phyloP scores from a whole-genome alignment of 2,797 vertebrate species.

The Propithecus deckenii region DNA sequence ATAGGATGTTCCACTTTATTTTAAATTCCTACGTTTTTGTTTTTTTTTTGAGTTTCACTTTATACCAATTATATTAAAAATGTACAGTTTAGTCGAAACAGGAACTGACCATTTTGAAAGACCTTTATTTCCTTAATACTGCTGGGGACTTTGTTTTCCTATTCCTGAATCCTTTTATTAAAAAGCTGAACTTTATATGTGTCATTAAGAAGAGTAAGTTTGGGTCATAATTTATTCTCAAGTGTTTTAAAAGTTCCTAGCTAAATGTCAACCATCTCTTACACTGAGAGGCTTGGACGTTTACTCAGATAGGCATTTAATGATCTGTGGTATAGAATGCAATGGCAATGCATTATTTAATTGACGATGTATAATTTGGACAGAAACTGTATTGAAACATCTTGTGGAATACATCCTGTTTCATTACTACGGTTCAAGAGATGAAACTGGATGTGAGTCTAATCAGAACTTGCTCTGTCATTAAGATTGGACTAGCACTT shows the following conservation, averaged over 20 bases:
- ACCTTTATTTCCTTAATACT: slow-evolving; percentile 65
- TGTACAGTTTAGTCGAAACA: slow-evolving; percentile 68
- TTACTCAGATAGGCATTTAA: neutral
- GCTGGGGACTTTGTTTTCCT: slow-evolving; percentile 42
- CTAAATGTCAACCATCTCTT: slow-evolving; percentile 49
- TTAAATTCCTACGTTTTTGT: slow-evolving; percentile 76
- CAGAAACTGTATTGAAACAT: slow-evolving; percentile 23
- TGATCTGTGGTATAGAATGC: slow-evolving; percentile 17
- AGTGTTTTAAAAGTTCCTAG: slow-evolving; percentile 69
- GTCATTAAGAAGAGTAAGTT: slow-evolving; percentile 50
- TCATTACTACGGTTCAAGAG: neutral
- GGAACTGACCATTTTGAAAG: slow-evolving; percentile 75
- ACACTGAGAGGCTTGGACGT: slow-evolving; percentile 8
- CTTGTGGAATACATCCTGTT: neutral
- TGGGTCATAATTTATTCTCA: slow-evolving; percentile 53
- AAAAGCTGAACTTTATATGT: slow-evolving; percentile 54
- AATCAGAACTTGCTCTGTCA: neutral
- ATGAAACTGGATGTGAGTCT: neutral
- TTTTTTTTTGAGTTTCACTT: slow-evolving; percentile 80
- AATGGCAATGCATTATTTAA: neutral
- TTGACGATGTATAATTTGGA: slow-evolving; percentile 47
- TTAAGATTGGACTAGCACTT: neutral
- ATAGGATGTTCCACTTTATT: slow-evolving; percentile 83
- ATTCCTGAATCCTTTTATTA: slow-evolving; percentile 59
- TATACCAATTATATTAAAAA: slow-evolving; percentile 82